A percentile compares a stretch with the other conserved stretches of the same genome.
phyloP scores from a whole-genome alignment of 2,113 vertebrate genomes.

The Montifringilla adamsi region DNA sequence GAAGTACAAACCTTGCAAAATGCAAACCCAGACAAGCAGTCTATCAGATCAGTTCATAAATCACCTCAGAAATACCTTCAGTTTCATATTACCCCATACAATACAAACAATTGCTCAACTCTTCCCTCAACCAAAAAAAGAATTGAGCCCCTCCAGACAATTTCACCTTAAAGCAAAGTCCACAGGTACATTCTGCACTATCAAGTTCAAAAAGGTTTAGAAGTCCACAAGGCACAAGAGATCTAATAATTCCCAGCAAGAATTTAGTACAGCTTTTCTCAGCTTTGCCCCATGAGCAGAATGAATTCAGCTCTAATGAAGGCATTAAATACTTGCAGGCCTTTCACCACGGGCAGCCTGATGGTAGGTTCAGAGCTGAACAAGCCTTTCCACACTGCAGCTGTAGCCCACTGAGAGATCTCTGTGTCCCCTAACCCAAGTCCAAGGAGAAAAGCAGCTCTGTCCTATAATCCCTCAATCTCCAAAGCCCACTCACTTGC shows the following conservation, averaged over 20 bases:
- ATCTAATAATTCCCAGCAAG: background rate
- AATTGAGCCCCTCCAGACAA: background rate
- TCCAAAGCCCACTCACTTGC: background rate
- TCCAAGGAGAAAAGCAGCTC: background rate
- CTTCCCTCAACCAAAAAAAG: background rate
- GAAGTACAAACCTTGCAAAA: background rate
- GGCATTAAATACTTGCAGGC: background rate
- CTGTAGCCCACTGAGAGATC: background rate
- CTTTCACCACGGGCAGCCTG: background rate
- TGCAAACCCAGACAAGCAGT: background rate
- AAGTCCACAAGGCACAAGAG: background rate
- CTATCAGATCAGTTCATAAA: background rate
- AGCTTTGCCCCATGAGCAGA: background rate
- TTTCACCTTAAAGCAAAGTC: conserved; percentile 17
- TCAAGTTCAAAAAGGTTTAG: background rate
- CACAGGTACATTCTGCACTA: background rate
- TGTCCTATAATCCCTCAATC: background rate
- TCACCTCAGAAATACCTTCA: background rate
- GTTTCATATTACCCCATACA: background rate
- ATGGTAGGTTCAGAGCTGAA: background rate
- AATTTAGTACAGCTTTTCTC: background rate
- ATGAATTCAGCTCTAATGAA: background rate
- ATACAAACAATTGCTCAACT: conserved; percentile 11
- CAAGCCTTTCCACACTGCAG: background rate
- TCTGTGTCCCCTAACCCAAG: background rate